A percentile compares a stretch with the other conserved stretches of the same genome.
phyloP scores from a whole-genome alignment of 2,888 invertebrate species.

The Andrena chrysosceles region DNA sequence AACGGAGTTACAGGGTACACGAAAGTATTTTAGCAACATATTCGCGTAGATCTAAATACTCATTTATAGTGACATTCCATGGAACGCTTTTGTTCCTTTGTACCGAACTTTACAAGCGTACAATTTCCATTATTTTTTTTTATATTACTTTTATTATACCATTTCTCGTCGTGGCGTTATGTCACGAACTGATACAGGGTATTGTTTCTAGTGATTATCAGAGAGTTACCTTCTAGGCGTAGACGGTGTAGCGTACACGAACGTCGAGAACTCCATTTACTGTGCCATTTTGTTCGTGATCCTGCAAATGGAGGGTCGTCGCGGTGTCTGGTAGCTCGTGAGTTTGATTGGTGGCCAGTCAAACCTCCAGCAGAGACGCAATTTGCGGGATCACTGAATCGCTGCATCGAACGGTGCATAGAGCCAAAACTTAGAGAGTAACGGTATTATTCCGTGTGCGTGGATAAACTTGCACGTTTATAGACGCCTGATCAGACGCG shows the following conservation, averaged over 20 bases:
- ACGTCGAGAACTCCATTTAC: constrained; percentile 4
- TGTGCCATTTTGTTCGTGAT: constrained; percentile 15
- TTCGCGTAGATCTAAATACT: neutral
- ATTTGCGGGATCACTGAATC: constrained; percentile 4
- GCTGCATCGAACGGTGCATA: neutral
- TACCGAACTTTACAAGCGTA: constrained; percentile 2
- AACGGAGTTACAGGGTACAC: constrained; percentile 50
- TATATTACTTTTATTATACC: neutral
- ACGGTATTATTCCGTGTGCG: constrained; percentile 24
- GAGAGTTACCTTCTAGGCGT: constrained; percentile 56
- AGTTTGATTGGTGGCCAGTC: neutral
- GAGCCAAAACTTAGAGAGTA: neutral
- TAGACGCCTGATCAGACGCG: neutral
- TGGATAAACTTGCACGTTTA: neutral
- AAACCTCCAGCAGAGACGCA: neutral
- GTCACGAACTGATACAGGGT: constrained; percentile 56
- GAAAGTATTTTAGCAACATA: constrained; percentile 39
- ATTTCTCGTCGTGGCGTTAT: neutral
- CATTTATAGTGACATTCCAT: constrained; percentile 35
- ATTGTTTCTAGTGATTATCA: constrained; percentile 67
- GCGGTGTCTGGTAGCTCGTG: neutral
- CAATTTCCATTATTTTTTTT: neutral
- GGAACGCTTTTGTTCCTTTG: constrained; percentile 4
- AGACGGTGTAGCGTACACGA: constrained; percentile 1
- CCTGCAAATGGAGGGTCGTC: neutral